Evolutionary conservation across 1,140 invertebrate species (phyloP), one percentile per base, ranked within the genome.

Genomic region (Pogonognathellus flavescens): DNA sequence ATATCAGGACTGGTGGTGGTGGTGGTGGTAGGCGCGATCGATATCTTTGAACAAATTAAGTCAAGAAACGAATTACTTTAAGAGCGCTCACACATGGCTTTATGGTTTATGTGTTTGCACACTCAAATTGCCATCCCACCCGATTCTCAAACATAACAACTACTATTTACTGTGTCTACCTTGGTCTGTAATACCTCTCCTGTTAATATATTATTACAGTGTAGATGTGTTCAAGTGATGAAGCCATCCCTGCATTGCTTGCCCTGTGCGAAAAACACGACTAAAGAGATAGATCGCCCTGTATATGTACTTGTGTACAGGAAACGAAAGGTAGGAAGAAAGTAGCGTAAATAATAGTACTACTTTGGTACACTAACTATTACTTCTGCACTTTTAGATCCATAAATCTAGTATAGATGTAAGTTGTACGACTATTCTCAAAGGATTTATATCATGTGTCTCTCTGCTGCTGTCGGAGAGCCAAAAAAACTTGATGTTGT

Each of bases 61-160:
- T 87, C 80, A 85, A 83, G 85, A 86, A 88, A 59, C 50, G 62
- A 86, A 88, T 88, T 86, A 88, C 82, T 86, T 55, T 88, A 86
- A 86, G 86, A 80, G 84, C 80, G 82, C 66, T 82, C 50, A 82
- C 83, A 70, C 84, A 85, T 82, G 85, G 62, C 55, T 83, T 80
- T 52, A 83, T 82, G 55, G 76, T 87, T 80, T 72, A 76, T 80
- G 53, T 88, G 87, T 88, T 86, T 80, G 70, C 83, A 80, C 80
- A 82, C 80, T 86, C 76, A 86, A 88, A 87, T 88, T 88, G 83
- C 84, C 84, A 85, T 83, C 87, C 85, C 88, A 80, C 88, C 88
- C 86, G 82, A 53, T 88, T 88, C 86, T 88, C 88, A 88, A 88
- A 88, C 84, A 88, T 66, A 76, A 76, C 70, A 66, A 25, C 31